Base-by-base conservation (phyloP, 1,140 invertebrate genomes). In the Dendrolimus punctatus region DNA sequence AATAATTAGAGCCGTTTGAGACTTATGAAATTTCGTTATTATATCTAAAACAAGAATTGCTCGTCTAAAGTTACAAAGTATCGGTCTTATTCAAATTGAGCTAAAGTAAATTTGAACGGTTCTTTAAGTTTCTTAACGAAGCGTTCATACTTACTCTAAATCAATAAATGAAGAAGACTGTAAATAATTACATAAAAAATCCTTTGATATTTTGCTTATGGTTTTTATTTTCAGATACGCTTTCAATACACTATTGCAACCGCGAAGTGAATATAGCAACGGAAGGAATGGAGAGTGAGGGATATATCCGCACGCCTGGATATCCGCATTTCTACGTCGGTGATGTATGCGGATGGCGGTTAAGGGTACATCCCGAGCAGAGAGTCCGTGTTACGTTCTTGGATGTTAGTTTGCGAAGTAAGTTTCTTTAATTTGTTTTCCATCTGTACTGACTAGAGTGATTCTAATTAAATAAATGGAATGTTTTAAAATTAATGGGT, bases 321-420 rank as follows among this genome's bases (percentile, higher is more conserved):
- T 92, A 91, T 73, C 91, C 91, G 0, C 84, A 89, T 64, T 91
- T 88, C 75, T 91, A 91, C 68, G 80, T 91, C 46, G 90, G 88
- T 4, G 77, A 85, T 51, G 68, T 76, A 56, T 92, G 91, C 68
- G 71, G 76, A 8, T 91, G 91, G 90, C 81, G 76, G 40, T 71
- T 92, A 5, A 71, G 65, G 9, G 89, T 80, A 1, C 64, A 87
- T 36, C 73, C 75, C 4, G 87, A 89, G 48, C 90, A 91, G 66
- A 73, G 71, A 41, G 80, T 92, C 39, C 71, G 86, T 41, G 51
- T 91, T 6, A 87, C 88, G 0, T 60, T 92, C 2, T 57, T 91
- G 40, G 91, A 92, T 73, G 78, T 91, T 36, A 89, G 90, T 49
- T 80, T 91, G 49, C 86, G 89, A 73, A 88, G 88, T 90, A 80